Conservation (phyloP, 1,140 invertebrate species). For the Achatina immaculata region DNA sequence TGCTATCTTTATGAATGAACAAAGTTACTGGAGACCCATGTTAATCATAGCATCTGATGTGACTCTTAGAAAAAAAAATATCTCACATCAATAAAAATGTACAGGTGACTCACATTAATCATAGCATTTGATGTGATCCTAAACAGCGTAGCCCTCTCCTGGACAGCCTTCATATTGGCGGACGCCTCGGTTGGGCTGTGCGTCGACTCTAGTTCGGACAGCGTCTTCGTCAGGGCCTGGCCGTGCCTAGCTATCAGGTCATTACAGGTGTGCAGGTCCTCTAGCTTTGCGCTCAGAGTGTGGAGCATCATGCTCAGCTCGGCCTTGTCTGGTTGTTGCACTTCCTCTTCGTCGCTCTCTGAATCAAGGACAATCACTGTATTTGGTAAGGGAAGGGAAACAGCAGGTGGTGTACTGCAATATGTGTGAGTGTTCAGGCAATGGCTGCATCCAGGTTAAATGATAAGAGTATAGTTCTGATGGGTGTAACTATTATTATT, state of each 20-base stretch:
- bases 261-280: conserved; percentile 90
- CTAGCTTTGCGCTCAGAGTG: conserved; percentile 78
- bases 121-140: conserved; percentile 94
- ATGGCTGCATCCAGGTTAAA: too few species aligned
- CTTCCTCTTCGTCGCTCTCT: conserved; percentile 81
- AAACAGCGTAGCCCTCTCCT: conserved; percentile 91
- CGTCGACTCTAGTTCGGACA: conserved; percentile 86
- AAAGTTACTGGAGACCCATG: too few species aligned
- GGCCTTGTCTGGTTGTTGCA: conserved; percentile 72
- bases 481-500: too few species aligned
- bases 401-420: neutral
- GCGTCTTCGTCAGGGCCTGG: conserved; percentile 82
- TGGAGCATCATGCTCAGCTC: conserved; percentile 77
- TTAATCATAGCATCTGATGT: too few species aligned
- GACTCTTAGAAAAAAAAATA: too few species aligned
- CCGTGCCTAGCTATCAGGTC: conserved; percentile 92
- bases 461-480: too few species aligned
- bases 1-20: too few species aligned
- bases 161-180: conserved; percentile 82
- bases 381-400: conserved; percentile 6
- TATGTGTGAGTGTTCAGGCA: too few species aligned
- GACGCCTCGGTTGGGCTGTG: conserved; percentile 75
- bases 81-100: neutral
- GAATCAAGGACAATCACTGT: conserved; percentile 58
- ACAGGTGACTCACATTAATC: conserved; percentile 85